These are phyloP conservation scores for Zelleria hepariella DNA, from an alignment of 2,888 invertebrate species.

Conservation along the genomic window DNA sequence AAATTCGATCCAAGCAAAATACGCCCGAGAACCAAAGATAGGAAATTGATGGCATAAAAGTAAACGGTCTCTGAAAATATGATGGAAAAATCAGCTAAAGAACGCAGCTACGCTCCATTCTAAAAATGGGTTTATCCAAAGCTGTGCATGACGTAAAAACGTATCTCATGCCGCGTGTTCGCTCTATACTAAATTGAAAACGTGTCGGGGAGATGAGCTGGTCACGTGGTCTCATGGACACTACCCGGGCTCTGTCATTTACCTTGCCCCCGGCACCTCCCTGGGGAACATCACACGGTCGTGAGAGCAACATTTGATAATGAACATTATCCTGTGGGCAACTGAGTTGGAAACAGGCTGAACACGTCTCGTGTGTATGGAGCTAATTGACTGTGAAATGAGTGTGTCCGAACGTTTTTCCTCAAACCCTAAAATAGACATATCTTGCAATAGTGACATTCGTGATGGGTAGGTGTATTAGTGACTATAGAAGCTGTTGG, in stretches of 20 bases:
- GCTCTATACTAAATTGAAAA: constrained; percentile 35
- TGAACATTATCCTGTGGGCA: not conserved
- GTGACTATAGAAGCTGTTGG: not conserved
- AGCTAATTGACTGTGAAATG: not conserved
- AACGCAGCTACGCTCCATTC: constrained; percentile 28
- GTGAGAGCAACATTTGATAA: constrained; percentile 8
- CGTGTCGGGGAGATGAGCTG: constrained; percentile 7
- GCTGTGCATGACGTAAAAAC: constrained; percentile 35
- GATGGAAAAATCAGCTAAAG: constrained; percentile 8
- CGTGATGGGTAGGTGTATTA: not conserved
- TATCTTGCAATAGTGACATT: not conserved
- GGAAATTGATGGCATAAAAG: not conserved
- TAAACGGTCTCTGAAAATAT: not conserved
- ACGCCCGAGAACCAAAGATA: no score
- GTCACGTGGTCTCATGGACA: not conserved
- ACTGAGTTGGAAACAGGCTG: not conserved
- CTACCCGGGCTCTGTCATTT: constrained; percentile 25
- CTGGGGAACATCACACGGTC: constrained; percentile 51
- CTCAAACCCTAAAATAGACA: not conserved
- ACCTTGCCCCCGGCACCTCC: constrained; percentile 67
- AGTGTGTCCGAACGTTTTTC: not conserved
- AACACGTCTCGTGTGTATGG: not conserved
- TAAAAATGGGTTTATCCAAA: constrained; percentile 28
- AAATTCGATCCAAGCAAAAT: no score
- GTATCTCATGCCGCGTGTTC: constrained; percentile 44